Conservation (phyloP, 2,797 vertebrate species). For the Sarcophilus harrisii region DNA sequence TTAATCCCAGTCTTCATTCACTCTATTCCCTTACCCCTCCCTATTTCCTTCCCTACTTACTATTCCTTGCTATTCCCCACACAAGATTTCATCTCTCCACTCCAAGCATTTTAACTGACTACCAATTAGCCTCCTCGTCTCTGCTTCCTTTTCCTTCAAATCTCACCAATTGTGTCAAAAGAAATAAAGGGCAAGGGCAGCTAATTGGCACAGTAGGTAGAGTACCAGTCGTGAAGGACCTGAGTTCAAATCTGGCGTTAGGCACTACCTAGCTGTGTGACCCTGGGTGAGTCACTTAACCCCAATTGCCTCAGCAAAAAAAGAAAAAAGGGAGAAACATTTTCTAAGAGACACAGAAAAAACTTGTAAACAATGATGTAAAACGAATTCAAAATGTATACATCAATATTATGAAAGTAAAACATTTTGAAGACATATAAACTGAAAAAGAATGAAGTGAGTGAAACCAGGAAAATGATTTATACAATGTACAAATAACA, state of each 20-base stretch:
- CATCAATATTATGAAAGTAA: background rate
- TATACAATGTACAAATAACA: background rate
- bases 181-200: background rate
- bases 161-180: background rate
- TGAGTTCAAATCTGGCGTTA: too few relatives aligned
- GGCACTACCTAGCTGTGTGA: too few relatives aligned
- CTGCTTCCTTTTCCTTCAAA: background rate
- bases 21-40: fast-evolving
- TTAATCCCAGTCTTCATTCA: background rate
- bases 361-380: background rate
- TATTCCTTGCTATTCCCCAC: background rate
- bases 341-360: background rate
- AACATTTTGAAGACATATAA: background rate
- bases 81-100: background rate
- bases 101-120: background rate
- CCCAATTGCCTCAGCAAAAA: too few relatives aligned
- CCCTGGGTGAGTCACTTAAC: too few relatives aligned
- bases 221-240: too few relatives aligned
- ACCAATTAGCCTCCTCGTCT: background rate
- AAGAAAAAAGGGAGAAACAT: background rate
- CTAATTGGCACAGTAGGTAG: too few relatives aligned
- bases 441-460: background rate
- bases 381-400: background rate
- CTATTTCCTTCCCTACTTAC: background rate
- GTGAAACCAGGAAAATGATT: background rate